Evolutionary conservation across 35 echinoderm and acorn worm genomes (phyloP).

Genomic region (Ptychodera flava): DNA sequence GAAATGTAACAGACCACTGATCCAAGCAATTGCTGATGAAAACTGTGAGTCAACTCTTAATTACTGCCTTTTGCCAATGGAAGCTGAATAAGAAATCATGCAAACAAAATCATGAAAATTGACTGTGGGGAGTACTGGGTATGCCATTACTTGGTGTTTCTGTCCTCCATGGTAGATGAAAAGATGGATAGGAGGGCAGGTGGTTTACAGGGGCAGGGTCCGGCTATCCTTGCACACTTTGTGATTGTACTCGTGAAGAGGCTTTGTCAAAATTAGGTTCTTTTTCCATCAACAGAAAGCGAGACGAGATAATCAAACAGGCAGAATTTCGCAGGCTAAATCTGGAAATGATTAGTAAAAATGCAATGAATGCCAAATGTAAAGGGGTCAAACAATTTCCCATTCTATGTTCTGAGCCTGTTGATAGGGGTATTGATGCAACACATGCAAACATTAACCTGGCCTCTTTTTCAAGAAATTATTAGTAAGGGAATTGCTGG

Average conservation of each 20-base stretch:
- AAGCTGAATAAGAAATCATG: neutral
- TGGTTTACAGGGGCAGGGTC: too few relatives aligned
- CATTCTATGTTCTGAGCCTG: neutral
- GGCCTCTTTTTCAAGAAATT: conserved; percentile 33
- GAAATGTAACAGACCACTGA: neutral
- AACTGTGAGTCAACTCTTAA: neutral
- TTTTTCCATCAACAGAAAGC: conserved; percentile 17
- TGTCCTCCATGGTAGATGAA: conserved; percentile 27
- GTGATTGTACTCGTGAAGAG: too few relatives aligned
- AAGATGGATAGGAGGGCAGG: conserved; percentile 5
- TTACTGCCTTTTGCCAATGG: neutral
- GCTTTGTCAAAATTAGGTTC: conserved; percentile 13
- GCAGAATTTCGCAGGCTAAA: conserved; percentile 14
- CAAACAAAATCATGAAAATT: conserved; percentile 9
- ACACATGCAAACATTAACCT: conserved; percentile 48
- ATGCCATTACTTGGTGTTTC: neutral
- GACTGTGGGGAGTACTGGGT: neutral
- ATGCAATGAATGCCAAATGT: neutral
- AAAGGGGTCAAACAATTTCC: conserved; percentile 20
- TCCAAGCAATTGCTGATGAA: conserved; percentile 19
- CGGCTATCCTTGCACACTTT: too few relatives aligned
- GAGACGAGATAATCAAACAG: neutral
- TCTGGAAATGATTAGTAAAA: conserved; percentile 15
- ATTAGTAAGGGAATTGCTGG: conserved; percentile 13
- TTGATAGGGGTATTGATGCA: conserved; percentile 23